phyloP scores from a whole-genome alignment of 2,888 invertebrate genomes.

The Lasioglossum oenotherae region DNA sequence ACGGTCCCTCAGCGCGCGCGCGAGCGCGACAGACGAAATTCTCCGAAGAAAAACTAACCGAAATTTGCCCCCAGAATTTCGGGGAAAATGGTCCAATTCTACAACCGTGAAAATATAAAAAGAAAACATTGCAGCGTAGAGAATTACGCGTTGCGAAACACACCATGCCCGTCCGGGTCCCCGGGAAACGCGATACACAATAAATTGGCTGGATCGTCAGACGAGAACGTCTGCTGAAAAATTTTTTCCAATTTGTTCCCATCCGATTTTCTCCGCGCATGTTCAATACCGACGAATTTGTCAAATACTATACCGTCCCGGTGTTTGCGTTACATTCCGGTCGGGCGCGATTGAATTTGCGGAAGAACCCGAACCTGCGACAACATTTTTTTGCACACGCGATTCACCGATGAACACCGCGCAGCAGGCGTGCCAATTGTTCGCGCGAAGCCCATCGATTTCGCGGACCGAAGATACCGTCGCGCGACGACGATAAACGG shows the following conservation, averaged over 20 bases:
- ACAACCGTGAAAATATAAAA: background rate
- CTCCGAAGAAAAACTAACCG: background rate
- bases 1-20: background rate
- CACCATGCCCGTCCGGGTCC: background rate
- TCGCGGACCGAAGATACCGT: background rate
- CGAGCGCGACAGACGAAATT: background rate
- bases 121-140: background rate
- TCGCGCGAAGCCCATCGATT: background rate
- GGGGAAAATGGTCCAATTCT: background rate
- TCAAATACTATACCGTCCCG: background rate
- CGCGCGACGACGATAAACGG: slow-evolving; percentile 11
- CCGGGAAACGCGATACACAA: background rate
- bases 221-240: background rate
- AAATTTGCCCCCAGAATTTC: background rate
- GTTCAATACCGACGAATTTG: slow-evolving; percentile 22
- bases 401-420: background rate
- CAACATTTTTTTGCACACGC: background rate
- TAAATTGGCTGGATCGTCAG: slow-evolving; percentile 1
- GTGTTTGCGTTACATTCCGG: slow-evolving; percentile 15
- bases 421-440: background rate
- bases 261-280: background rate
- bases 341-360: slow-evolving; percentile 16
- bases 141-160: background rate
- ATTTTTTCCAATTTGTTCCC: background rate
- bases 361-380: background rate